Evolutionary conservation across 2,113 vertebrate species (phyloP).

Genomic region (Tachysurus fulvidraco): DNA sequence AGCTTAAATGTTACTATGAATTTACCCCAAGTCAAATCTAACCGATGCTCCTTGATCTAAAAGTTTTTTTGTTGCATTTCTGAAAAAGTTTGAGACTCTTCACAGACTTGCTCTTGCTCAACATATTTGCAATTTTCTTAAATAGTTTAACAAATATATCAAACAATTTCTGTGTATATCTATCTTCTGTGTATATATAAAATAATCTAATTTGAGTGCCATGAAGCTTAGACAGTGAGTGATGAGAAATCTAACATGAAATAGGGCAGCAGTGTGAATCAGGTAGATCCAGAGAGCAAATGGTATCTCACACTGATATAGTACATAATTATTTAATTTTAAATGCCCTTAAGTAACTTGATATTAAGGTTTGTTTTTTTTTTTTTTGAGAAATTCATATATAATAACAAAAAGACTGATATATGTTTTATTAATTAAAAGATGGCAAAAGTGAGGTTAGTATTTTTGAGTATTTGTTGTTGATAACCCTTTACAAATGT

Average conservation of each 20-base stretch:
- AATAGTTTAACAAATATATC: neutral
- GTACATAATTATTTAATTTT: too few relatives aligned
- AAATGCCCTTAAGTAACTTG: too few relatives aligned
- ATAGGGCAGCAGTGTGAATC: too few relatives aligned
- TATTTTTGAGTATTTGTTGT: neutral
- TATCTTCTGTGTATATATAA: neutral
- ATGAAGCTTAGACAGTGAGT: neutral
- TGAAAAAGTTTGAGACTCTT: neutral
- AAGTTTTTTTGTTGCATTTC: slow-evolving; percentile 2
- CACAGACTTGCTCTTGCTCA: slow-evolving; percentile 1
- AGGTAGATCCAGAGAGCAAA: too few relatives aligned
- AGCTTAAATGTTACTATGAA: neutral
- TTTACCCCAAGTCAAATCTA: too few relatives aligned
- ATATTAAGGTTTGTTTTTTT: too few relatives aligned
- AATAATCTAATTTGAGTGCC: neutral
- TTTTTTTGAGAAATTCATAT: too few relatives aligned
- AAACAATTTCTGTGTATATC: neutral
- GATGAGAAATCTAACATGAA: too few relatives aligned
- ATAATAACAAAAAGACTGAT: too few relatives aligned
- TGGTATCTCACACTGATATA: too few relatives aligned
- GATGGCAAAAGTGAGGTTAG: neutral
- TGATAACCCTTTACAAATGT: neutral
- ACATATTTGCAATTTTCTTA: neutral
- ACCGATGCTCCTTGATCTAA: neutral
- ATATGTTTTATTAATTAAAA: neutral